Conservation (phyloP, 2,888 invertebrate genomes). For the Megalurothrips usitatus region DNA sequence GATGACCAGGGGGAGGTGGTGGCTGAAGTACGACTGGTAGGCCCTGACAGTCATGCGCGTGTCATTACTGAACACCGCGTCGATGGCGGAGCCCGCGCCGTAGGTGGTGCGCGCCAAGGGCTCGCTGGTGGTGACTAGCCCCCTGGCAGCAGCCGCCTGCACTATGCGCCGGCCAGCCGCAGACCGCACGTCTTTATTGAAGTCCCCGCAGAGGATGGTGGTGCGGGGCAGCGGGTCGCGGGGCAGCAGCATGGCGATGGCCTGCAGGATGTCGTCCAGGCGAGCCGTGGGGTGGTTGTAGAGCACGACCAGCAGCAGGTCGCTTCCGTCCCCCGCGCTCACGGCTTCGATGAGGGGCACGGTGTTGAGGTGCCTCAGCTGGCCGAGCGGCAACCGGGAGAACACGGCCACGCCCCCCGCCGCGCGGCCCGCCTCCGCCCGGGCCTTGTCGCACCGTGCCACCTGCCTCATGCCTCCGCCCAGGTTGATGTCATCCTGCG, state of each 20-base stretch:
- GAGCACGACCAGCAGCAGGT: conserved; percentile 9
- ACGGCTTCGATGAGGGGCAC: conserved; percentile 18
- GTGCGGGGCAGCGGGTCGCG: not conserved
- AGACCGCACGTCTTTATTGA: not conserved
- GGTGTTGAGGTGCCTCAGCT: not conserved
- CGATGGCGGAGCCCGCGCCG: not conserved
- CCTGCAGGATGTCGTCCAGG: conserved; percentile 7
- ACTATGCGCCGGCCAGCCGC: not conserved
- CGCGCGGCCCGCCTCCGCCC: not conserved
- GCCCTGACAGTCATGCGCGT: not conserved
- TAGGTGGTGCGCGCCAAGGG: not conserved
- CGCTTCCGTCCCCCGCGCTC: not conserved
- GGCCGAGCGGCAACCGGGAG: conserved; percentile 1
- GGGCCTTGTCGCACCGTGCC: conserved; percentile 13
- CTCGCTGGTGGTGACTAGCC: not conserved
- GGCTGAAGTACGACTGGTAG: not conserved
- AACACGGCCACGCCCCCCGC: not conserved
- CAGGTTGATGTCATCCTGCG: not conserved
- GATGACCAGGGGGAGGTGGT: not conserved
- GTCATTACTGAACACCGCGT: not conserved
- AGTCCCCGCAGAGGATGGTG: not conserved
- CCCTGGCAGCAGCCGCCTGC: not conserved
- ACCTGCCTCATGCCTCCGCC: not conserved
- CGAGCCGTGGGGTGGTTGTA: conserved; percentile 2
- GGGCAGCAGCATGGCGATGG: not conserved